These are phyloP conservation scores for Halcyon badia DNA, from an alignment of 2,797 vertebrate genomes.

Conservation along the genomic window DNA sequence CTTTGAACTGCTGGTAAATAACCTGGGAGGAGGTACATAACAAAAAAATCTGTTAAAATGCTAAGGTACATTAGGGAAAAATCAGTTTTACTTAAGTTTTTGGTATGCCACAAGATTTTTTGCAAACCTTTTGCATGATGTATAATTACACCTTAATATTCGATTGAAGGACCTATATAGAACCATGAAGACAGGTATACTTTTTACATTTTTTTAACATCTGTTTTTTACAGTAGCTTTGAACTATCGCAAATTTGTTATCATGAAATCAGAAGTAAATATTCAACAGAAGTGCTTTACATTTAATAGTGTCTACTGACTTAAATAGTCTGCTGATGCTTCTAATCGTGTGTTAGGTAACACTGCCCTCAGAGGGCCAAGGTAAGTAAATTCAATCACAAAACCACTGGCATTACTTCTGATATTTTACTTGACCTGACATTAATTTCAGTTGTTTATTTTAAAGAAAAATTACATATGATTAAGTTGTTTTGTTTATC, in stretches of 20 bases:
- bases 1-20: background rate
- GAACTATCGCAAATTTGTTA: background rate
- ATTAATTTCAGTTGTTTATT: background rate
- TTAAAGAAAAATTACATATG: background rate
- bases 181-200: background rate
- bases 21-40: background rate
- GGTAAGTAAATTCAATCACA: constrained; percentile 81
- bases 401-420: constrained; percentile 28
- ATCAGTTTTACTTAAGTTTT: background rate
- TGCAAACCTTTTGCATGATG: background rate
- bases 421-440: background rate
- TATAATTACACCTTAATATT: background rate
- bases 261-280: constrained; percentile 8
- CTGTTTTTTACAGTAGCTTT: background rate
- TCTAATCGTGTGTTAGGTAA: constrained; percentile 79
- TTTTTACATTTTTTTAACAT: background rate
- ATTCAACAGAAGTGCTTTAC: background rate
- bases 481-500: background rate
- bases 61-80: background rate
- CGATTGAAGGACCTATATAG: background rate
- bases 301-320: constrained; percentile 2
- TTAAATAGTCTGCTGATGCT: constrained; percentile 55
- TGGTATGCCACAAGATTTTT: background rate
- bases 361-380: constrained; percentile 86
- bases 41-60: background rate